Conservation (phyloP, 2,113 vertebrate genomes). For the Campylomormyrus numenius region DNA sequence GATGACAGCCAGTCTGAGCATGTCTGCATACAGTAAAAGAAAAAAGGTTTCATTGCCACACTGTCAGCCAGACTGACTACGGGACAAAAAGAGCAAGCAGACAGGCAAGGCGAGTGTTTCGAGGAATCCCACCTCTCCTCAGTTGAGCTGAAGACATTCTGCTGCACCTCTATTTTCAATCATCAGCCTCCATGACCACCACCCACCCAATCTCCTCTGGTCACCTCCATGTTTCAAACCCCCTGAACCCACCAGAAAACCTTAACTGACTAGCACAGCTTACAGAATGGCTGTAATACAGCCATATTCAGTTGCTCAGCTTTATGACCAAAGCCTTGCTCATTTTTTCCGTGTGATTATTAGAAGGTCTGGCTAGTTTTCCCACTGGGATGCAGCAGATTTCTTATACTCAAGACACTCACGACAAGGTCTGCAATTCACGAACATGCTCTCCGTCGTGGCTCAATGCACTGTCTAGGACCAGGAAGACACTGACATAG, state of each 20-base stretch:
- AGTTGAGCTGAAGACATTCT: constrained; percentile 22
- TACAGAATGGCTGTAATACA: neutral
- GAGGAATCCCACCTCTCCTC: constrained; percentile 27
- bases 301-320: too few species aligned
- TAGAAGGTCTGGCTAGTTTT: neutral
- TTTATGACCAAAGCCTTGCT: neutral
- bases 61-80: neutral
- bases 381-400: neutral
- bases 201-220: neutral
- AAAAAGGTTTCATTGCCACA: neutral
- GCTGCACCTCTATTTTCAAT: neutral
- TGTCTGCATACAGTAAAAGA: neutral
- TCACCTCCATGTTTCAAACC: neutral
- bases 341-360: neutral
- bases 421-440: neutral
- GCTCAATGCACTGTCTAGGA: neutral
- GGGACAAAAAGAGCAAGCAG: neutral
- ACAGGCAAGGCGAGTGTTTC: constrained; percentile 15
- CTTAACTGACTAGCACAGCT: neutral
- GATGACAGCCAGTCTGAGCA: neutral
- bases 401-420: constrained; percentile 15
- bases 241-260: neutral
- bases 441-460: neutral
- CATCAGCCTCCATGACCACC: neutral
- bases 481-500: neutral